A percentile compares a stretch with the other conserved stretches of the same genome.
Evolutionary conservation across 2,113 vertebrate genomes (phyloP).

Genomic region (Pao palembangensis): DNA sequence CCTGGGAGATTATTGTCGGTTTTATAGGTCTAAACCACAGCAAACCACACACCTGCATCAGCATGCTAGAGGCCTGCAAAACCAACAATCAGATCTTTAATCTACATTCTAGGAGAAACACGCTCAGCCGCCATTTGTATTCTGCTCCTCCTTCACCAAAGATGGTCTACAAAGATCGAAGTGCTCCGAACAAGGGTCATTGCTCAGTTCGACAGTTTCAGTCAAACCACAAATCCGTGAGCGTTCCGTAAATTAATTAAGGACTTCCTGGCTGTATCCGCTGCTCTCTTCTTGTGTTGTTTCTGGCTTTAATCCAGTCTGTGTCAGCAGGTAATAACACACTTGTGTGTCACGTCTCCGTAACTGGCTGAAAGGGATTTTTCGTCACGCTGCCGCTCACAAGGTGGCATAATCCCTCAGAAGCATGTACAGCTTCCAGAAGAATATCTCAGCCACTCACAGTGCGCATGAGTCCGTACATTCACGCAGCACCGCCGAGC

Average conservation of each 20-base stretch:
- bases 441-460: constrained; percentile 21
- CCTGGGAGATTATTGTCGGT: too few species aligned
- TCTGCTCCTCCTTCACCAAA: too few species aligned
- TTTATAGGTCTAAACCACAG: too few species aligned
- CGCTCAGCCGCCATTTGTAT: too few species aligned
- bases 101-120: neutral
- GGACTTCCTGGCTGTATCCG: too few species aligned
- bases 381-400: constrained; percentile 30
- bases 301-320: neutral
- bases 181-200: neutral
- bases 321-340: neutral
- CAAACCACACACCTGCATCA: too few species aligned
- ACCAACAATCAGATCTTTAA: neutral
- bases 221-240: neutral
- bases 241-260: too few species aligned
- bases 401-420: constrained; percentile 40
- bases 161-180: neutral
- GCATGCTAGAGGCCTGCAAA: neutral
- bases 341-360: constrained; percentile 9
- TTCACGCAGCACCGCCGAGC: constrained; percentile 31
- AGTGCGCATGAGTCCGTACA: neutral
- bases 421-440: constrained; percentile 34
- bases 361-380: constrained; percentile 24
- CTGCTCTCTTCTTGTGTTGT: neutral
- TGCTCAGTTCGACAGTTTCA: neutral